Base-by-base conservation (phyloP, 1,140 invertebrate species). In the Formica exsecta region DNA sequence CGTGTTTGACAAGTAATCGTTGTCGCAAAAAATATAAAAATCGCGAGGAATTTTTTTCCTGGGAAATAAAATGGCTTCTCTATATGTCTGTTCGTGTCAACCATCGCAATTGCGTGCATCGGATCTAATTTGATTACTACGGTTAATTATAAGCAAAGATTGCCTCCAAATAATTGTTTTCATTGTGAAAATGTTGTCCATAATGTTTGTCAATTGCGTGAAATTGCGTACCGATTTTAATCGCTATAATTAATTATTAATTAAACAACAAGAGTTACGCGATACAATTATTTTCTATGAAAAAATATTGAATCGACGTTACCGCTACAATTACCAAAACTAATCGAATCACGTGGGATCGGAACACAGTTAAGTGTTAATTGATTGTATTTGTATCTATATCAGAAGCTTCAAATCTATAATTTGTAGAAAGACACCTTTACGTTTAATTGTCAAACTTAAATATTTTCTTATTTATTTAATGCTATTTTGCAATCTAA, bases 141-240 rank as follows among this genome's bases (percentile, higher is more conserved):
- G 54, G 68, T 83, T 83, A 83, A 83, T 83, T 83, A 48, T 83
- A 83, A 83, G 79, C 79, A n/a, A 71, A 73, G 51, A 83, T 83
- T 83, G 54, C 57, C 79, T 83, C 71, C 44, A 16, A 64, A 51
- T 64, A 76, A 85, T 85, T 65, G 74, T 85, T 85, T 85, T 19
- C 44, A 80, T 76, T 65, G 74, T 77, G 44, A 65, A 79, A 79
- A 85, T 85, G 81, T 74, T 75, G 80, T 76, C 59, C 22, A 74
- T 32, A 44, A 44, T 38, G 62, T 76, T 85, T 41, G 86, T 71
- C 65, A 64, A 68, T 51, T 51, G 48, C 68, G 61, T 41, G 68
- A 57, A 76, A 87, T 77, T 62, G 64, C 32, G 54, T 74, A 44
- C 32, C 57, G 83, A 71, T 29, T 77, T 74, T 74, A 74, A 73